phyloP scores from a whole-genome alignment of 2,797 vertebrate genomes.

The Acomys russatus region DNA sequence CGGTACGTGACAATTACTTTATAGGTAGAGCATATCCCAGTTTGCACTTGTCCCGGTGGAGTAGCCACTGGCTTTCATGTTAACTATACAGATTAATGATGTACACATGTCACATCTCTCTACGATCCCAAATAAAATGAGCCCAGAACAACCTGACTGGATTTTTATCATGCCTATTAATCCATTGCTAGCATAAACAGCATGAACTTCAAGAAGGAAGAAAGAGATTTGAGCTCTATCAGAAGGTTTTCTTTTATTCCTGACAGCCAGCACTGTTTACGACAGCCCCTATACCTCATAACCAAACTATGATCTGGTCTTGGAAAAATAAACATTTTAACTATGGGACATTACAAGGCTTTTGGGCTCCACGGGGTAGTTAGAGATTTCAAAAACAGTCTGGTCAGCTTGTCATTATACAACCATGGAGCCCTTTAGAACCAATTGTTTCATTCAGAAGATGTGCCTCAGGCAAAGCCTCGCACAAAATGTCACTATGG shows the following conservation, averaged over 20 bases:
- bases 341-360: conserved; percentile 56
- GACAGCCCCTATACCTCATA: conserved; percentile 30
- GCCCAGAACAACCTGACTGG: not conserved
- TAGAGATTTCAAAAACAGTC: conserved; percentile 56
- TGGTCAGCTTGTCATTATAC: conserved; percentile 62
- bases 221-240: conserved; percentile 47
- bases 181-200: conserved; percentile 34
- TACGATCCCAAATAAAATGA: conserved; percentile 38
- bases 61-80: not conserved
- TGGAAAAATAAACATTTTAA: not conserved
- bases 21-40: not conserved
- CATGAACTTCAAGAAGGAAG: conserved; percentile 25
- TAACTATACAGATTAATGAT: not conserved
- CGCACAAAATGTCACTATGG: not conserved
- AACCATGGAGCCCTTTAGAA: not conserved
- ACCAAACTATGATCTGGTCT: conserved; percentile 57
- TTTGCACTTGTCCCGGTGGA: not conserved
- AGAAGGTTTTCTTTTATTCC: conserved; percentile 52
- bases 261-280: conserved; percentile 41
- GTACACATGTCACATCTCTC: not conserved
- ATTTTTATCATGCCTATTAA: not conserved
- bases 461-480: not conserved
- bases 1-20: not conserved
- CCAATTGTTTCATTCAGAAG: not conserved
- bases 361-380: conserved; percentile 69